Evolutionary conservation across 1,140 invertebrate genomes (phyloP).

Genomic region (Lepidotrigona ventralis): DNA sequence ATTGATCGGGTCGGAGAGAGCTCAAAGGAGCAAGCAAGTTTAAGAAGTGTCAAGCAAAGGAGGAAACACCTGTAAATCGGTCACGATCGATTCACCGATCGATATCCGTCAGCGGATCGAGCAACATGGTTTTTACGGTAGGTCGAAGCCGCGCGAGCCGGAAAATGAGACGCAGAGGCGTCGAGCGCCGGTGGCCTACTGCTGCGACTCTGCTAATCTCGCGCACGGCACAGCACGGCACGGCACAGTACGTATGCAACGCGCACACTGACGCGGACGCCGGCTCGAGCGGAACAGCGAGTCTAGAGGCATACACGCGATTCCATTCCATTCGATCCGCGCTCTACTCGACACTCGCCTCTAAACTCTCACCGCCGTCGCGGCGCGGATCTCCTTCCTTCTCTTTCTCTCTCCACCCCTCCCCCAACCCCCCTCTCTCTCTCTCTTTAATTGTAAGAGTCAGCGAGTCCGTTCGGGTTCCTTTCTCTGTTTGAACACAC

Average conservation of each 20-base stretch:
- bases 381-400: slow-evolving; percentile 21
- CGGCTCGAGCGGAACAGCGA: slow-evolving; percentile 6
- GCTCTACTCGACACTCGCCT: slow-evolving; percentile 51
- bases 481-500: slow-evolving; percentile 29
- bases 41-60: too few relatives aligned
- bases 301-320: slow-evolving; percentile 58
- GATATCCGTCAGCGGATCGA: slow-evolving; percentile 21
- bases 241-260: slow-evolving; percentile 61
- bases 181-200: slow-evolving; percentile 79
- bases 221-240: slow-evolving; percentile 36
- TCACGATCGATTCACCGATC: neutral
- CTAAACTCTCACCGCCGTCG: slow-evolving; percentile 65
- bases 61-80: neutral
- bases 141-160: slow-evolving; percentile 54
- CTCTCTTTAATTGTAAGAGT: slow-evolving; percentile 6
- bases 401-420: neutral
- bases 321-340: slow-evolving; percentile 66
- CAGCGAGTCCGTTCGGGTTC: neutral
- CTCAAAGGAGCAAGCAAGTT: neutral
- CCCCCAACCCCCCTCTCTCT: neutral
- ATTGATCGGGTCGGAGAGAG: neutral
- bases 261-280: slow-evolving; percentile 40
- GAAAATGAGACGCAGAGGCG: slow-evolving; percentile 69
- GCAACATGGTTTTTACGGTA: slow-evolving; percentile 55
- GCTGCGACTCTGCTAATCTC: slow-evolving; percentile 71